Evolutionary conservation across 2,888 invertebrate genomes (phyloP).

Genomic region (Sthenelais limicola): DNA sequence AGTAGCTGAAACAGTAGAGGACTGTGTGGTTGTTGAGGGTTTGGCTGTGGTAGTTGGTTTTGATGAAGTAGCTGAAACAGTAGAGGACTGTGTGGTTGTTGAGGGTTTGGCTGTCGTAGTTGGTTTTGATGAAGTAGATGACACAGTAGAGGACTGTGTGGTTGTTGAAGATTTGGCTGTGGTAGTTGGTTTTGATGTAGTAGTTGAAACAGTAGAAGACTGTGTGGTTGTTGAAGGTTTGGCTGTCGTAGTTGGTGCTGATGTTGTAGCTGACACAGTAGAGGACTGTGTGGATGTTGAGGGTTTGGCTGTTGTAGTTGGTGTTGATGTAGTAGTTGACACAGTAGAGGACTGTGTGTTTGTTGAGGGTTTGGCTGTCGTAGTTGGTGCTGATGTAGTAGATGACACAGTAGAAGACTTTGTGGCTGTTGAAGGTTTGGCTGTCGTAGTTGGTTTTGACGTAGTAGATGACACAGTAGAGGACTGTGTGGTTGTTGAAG

Average conservation of each 20-base stretch:
- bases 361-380: too few relatives aligned
- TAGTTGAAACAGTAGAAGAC: background rate
- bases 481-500: background rate
- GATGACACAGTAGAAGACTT: background rate
- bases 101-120: background rate
- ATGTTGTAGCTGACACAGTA: background rate
- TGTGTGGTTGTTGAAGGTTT: background rate
- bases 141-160: background rate
- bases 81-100: too few relatives aligned
- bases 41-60: background rate
- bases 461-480: background rate
- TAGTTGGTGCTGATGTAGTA: background rate
- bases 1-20: background rate
- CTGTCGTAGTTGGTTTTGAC: background rate
- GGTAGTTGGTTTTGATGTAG: background rate
- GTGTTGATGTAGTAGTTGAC: background rate
- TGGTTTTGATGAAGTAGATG: background rate
- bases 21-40: constrained; percentile 14
- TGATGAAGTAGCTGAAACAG: background rate
- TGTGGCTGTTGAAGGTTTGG: background rate
- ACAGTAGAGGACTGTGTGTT: too few relatives aligned
- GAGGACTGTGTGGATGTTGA: background rate
- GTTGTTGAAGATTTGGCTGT: background rate
- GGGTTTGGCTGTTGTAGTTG: background rate
- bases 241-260: background rate